These are phyloP conservation scores for Amazona vittata DNA, from an alignment of 2,113 vertebrate species.

Conservation along the genomic window DNA sequence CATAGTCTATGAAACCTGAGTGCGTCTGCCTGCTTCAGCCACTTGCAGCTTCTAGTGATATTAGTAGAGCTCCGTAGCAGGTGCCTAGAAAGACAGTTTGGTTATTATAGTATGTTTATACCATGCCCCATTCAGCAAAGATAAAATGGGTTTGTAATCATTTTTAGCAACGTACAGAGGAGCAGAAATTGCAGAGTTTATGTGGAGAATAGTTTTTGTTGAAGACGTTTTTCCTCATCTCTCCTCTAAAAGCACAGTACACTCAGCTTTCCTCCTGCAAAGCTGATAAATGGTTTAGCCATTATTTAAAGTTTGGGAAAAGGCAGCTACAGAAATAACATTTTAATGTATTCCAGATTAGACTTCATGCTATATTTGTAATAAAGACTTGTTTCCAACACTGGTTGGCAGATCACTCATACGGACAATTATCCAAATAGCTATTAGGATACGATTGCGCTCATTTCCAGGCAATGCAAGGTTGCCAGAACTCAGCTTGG, in stretches of 20 bases:
- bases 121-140: background rate
- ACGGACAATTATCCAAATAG: slow-evolving; percentile 85
- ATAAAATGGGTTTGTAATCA: background rate
- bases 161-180: background rate
- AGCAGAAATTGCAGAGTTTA: slow-evolving; percentile 11
- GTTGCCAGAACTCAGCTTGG: slow-evolving; percentile 74
- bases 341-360: slow-evolving; percentile 87
- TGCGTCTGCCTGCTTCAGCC: background rate
- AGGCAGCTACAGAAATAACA: slow-evolving; percentile 80
- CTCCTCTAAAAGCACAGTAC: background rate
- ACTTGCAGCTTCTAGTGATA: background rate
- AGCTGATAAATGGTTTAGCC: slow-evolving; percentile 80
- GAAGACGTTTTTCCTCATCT: background rate
- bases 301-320: slow-evolving; percentile 78
- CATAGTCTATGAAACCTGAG: background rate
- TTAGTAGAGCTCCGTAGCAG: background rate
- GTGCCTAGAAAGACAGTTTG: background rate
- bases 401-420: slow-evolving; percentile 75
- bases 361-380: slow-evolving; percentile 82
- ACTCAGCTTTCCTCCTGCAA: slow-evolving; percentile 65
- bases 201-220: background rate
- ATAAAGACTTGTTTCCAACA: slow-evolving; percentile 78
- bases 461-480: slow-evolving; percentile 82
- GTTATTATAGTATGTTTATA: background rate
- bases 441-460: slow-evolving; percentile 82